These are phyloP conservation scores for Colletes gigas DNA, from an alignment of 1,140 invertebrate genomes.

Conservation along the genomic window DNA sequence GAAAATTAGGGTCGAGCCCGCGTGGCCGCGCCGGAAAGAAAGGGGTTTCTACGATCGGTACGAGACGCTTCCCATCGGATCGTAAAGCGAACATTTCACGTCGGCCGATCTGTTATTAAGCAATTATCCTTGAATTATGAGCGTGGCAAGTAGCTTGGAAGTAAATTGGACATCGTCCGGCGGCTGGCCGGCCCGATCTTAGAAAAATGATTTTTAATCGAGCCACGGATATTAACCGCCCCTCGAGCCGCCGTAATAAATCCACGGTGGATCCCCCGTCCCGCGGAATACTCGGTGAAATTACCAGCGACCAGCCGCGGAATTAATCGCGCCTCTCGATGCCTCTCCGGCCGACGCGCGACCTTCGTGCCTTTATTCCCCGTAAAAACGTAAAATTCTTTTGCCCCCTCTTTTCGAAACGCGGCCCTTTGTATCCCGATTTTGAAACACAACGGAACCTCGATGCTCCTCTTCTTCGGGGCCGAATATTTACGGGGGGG, in stretches of 20 bases:
- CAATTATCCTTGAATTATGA: conserved; percentile 43
- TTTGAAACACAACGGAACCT: too few relatives aligned
- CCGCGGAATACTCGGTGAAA: conserved; percentile 10
- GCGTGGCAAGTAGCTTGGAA: conserved; percentile 6
- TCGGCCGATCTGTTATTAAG: conserved; percentile 38
- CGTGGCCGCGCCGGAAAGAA: neutral
- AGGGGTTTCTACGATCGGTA: neutral
- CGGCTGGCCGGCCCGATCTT: neutral
- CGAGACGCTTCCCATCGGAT: neutral
- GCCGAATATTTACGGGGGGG: too few relatives aligned
- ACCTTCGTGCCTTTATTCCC: neutral
- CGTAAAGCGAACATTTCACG: conserved; percentile 20
- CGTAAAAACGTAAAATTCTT: neutral
- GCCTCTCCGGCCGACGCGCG: neutral
- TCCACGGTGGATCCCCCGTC: neutral
- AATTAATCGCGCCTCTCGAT: conserved; percentile 17
- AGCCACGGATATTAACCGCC: conserved; percentile 23
- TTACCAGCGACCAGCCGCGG: conserved; percentile 3
- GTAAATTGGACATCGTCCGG: conserved; percentile 43
- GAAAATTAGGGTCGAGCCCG: conserved; percentile 38
- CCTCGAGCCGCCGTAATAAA: conserved; percentile 11
- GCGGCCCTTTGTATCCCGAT: too few relatives aligned
- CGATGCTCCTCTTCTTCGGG: too few relatives aligned
- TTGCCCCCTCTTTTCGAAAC: too few relatives aligned
- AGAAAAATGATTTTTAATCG: conserved; percentile 49